A percentile compares a stretch with the other conserved stretches of the same genome.
Conservation (phyloP, 2,888 invertebrate species). For the Chaetogeoica ovagalla region DNA sequence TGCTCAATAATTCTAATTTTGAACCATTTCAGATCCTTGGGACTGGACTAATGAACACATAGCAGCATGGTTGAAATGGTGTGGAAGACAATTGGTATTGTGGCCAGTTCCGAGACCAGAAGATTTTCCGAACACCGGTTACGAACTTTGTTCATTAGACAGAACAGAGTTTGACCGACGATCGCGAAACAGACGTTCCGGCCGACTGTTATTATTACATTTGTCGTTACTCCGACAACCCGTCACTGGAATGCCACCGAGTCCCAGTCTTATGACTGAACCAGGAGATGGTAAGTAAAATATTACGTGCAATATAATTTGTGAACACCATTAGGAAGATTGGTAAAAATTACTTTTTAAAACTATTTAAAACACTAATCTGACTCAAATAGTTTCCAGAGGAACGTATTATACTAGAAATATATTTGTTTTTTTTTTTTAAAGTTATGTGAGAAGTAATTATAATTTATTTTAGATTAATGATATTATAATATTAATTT, state of each 20-base stretch:
- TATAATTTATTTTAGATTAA: too few species aligned
- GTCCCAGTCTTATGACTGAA: constrained; percentile 59
- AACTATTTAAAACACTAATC: too few species aligned
- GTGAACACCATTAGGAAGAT: too few species aligned
- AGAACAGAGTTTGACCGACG: constrained; percentile 67
- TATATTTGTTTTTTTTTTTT: too few species aligned
- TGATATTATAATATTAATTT: too few species aligned
- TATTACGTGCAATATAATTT: too few species aligned
- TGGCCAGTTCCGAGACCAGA: constrained; percentile 63
- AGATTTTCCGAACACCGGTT: constrained; percentile 65
- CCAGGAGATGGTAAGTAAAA: constrained; percentile 54
- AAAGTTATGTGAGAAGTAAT: too few species aligned
- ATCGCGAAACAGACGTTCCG: constrained; percentile 63
- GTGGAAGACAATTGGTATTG: constrained; percentile 66
- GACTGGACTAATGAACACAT: constrained; percentile 68
- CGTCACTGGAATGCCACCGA: constrained; percentile 66
- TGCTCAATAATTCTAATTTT: background rate
- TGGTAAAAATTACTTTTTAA: too few species aligned
- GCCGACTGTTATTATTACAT: constrained; percentile 66
- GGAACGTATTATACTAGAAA: too few species aligned
- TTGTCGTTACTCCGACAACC: constrained; percentile 66
- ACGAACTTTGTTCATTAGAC: constrained; percentile 66
- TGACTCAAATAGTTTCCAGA: background rate
- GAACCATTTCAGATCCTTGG: constrained; percentile 64
- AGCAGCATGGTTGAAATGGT: constrained; percentile 68